phyloP scores from a whole-genome alignment of 2,888 invertebrate species.

The Ellobium chinense region DNA sequence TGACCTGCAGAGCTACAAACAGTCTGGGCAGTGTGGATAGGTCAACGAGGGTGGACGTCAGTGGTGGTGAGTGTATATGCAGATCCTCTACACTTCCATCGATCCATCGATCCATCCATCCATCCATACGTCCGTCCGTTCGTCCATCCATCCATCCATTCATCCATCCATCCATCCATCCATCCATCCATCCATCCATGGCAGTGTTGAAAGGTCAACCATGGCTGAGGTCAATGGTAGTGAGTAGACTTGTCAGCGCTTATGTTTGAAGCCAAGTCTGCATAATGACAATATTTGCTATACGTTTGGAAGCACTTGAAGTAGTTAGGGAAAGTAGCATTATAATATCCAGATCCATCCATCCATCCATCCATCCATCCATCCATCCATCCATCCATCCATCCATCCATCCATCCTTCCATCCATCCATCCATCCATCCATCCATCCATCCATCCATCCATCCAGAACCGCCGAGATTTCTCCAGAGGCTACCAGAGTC shows the following conservation, averaged over 20 bases:
- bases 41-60: not conserved
- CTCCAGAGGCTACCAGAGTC: not conserved
- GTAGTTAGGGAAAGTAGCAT: too few relatives aligned
- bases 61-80: not conserved
- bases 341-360: too few relatives aligned
- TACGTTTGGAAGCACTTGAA: too few relatives aligned
- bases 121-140: not conserved
- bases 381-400: not conserved
- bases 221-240: too few relatives aligned
- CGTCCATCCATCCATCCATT: not conserved
- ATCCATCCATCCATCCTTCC: not conserved
- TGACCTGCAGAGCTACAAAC: conserved; percentile 18
- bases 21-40: not conserved
- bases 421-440: not conserved
- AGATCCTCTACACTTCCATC: not conserved
- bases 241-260: too few relatives aligned
- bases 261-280: too few relatives aligned
- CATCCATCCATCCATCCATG: not conserved
- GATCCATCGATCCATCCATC: not conserved
- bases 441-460: not conserved
- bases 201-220: too few relatives aligned
- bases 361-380: not conserved
- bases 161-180: not conserved
- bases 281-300: too few relatives aligned
- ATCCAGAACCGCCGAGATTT: not conserved